Base-by-base conservation (phyloP, 2,113 vertebrate genomes). In the Oncorhynchus nerka region DNA sequence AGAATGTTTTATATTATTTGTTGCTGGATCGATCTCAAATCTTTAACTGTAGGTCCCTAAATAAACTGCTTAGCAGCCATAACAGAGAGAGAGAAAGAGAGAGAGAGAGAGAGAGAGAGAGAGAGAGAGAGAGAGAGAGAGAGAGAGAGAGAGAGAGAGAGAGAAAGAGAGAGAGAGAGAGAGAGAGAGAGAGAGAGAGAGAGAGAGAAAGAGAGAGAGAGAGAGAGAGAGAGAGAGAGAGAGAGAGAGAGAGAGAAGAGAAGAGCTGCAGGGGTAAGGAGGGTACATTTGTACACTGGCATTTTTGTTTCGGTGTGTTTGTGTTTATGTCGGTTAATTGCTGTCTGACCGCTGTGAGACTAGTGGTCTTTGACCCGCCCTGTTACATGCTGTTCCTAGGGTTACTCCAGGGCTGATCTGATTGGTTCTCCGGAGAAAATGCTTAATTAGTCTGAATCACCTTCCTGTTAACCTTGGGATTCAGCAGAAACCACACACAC, bases 381-480 rank as follows among this genome's bases (percentile, higher is more conserved):
- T 62, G n/a, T 24, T 9, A 62, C 62, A 72, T 73, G 7, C 5
- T n/a, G 59, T 62, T 22, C 24, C 75, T 69, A 11, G n/a, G 85
- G 76, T 79, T 78, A 76, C 4, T n/a, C 24, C 26, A 1, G 30
- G 77, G 15, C 22, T 70, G 81, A 81, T 83, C 62, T 87, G 85
- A 81, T 74, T 88, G 85, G 75, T 67, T 88, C 79, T 75, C 67
- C 4, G 51, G 51, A 81, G 24, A 84, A 85, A 78, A 75, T 72
- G 45, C 75, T 83, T 86, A 90, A 89, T 90, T 86, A 86, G 64
- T 74, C 68, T 34, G 78, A 83, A 82, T 75, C 72, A 32, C 81
- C 81, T 91, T 81, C 68, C 66, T 67, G 75, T 78, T 79, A 78
- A 81, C 85, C 87, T 92, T 87, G 65, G 75, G 61, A 69, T 74